These are phyloP conservation scores for Rattus rattus DNA, from an alignment of 2,113 vertebrate species.

Conservation along the genomic window DNA sequence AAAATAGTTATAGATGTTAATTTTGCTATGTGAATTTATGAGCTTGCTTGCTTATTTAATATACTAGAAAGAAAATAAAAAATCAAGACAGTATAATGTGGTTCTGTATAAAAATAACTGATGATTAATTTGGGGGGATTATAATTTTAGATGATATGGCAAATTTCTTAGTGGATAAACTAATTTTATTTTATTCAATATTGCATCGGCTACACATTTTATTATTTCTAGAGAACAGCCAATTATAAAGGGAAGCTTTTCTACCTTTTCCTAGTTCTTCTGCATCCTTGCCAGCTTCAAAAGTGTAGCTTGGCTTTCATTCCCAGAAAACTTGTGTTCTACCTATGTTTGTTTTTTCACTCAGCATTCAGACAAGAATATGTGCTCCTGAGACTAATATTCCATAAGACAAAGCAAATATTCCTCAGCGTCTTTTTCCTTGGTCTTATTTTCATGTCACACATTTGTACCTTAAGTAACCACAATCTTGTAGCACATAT, in stretches of 20 bases:
- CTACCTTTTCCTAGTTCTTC: background rate
- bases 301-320: background rate
- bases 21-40: background rate
- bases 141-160: background rate
- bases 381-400: background rate
- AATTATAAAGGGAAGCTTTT: background rate
- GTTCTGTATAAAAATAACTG: background rate
- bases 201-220: background rate
- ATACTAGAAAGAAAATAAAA: conserved; percentile 1
- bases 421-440: background rate
- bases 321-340: background rate
- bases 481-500: background rate
- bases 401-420: background rate
- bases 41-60: background rate
- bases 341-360: background rate
- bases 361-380: background rate
- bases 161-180: background rate
- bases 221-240: background rate
- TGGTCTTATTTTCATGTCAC: background rate
- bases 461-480: background rate
- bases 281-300: background rate
- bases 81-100: background rate
- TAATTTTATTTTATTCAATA: background rate
- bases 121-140: background rate
- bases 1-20: background rate